A percentile compares a stretch with the other conserved stretches of the same genome.
phyloP scores from a whole-genome alignment of 2,888 invertebrate genomes.

The Drosophila setosimentum region DNA sequence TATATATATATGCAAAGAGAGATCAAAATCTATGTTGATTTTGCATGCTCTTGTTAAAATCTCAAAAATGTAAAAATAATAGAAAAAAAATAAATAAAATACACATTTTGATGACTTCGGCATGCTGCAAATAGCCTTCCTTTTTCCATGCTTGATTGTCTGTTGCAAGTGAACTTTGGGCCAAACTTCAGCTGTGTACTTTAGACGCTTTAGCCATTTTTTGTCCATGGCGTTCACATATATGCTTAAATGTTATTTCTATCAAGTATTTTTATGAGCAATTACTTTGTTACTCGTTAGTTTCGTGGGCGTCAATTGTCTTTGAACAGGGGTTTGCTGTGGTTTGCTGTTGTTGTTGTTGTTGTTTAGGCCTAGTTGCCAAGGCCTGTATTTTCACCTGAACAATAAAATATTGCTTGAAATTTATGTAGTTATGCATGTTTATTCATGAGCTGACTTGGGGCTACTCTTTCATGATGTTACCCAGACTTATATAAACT shows the following conservation, averaged over 20 bases:
- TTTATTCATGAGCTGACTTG: conserved; percentile 67
- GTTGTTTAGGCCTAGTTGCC: conserved; percentile 57
- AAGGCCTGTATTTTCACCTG: conserved; percentile 47
- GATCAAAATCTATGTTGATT: conserved; percentile 41
- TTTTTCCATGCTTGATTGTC: conserved; percentile 51
- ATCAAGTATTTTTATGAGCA: conserved; percentile 75
- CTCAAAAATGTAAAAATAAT: neutral
- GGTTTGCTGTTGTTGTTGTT: neutral
- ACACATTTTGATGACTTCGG: conserved; percentile 50
- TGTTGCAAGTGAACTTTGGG: conserved; percentile 63
- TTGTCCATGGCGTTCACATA: conserved; percentile 53
- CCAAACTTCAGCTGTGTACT: conserved; percentile 17
- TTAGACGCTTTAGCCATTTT: conserved; percentile 27
- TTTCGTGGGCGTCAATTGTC: conserved; percentile 64
- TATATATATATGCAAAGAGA: conserved; percentile 6
- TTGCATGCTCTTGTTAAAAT: conserved; percentile 39
- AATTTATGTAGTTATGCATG: conserved; percentile 65
- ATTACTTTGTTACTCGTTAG: conserved; percentile 68
- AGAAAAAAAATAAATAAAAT: conserved; percentile 6
- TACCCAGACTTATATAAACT: conserved; percentile 59
- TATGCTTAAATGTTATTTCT: conserved; percentile 72
- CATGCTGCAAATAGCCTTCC: conserved; percentile 74
- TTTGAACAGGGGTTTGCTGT: conserved; percentile 19
- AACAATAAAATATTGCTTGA: conserved; percentile 14
- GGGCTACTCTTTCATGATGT: conserved; percentile 29